phyloP scores from a whole-genome alignment of 2,797 vertebrate species.

The Champsocephalus esox region DNA sequence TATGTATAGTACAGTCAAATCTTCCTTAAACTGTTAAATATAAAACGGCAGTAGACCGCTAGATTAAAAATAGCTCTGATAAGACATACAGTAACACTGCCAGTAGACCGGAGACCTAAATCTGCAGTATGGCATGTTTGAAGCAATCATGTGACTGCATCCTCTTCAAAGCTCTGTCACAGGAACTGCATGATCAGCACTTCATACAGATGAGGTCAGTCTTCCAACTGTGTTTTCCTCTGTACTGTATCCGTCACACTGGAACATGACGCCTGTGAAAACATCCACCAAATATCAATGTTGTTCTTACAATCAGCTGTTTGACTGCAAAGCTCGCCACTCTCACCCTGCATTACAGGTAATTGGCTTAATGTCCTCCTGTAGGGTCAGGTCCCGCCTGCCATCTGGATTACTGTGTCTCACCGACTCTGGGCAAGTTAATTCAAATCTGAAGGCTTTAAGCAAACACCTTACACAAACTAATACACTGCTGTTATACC shows the following conservation, averaged over 20 bases:
- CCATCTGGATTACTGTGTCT: conserved; percentile 67
- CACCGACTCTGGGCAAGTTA: conserved; percentile 33
- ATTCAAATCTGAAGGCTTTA: conserved; percentile 29
- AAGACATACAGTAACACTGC: neutral
- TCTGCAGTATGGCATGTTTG: conserved; percentile 20
- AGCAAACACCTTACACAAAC: conserved; percentile 25
- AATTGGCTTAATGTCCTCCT: conserved; percentile 77
- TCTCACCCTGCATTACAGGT: conserved; percentile 64
- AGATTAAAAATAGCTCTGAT: conserved; percentile 18
- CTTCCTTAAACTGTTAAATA: neutral
- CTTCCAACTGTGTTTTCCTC: conserved; percentile 11
- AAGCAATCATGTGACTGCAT: conserved; percentile 39
- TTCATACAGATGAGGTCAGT: conserved; percentile 42
- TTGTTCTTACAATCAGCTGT: conserved; percentile 28
- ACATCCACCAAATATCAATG: conserved; percentile 16
- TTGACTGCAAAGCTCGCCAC: conserved; percentile 45
- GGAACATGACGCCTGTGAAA: conserved; percentile 24
- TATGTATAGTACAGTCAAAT: neutral
- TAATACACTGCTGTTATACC: neutral
- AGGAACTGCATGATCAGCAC: conserved; percentile 49
- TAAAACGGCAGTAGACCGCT: conserved; percentile 8
- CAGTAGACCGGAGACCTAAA: conserved; percentile 9
- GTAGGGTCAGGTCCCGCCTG: conserved; percentile 64
- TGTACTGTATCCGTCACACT: conserved; percentile 10
- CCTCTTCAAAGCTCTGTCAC: conserved; percentile 33